Evolutionary conservation across 1,140 invertebrate species (phyloP).

Genomic region (Tetramorium simillimum): DNA sequence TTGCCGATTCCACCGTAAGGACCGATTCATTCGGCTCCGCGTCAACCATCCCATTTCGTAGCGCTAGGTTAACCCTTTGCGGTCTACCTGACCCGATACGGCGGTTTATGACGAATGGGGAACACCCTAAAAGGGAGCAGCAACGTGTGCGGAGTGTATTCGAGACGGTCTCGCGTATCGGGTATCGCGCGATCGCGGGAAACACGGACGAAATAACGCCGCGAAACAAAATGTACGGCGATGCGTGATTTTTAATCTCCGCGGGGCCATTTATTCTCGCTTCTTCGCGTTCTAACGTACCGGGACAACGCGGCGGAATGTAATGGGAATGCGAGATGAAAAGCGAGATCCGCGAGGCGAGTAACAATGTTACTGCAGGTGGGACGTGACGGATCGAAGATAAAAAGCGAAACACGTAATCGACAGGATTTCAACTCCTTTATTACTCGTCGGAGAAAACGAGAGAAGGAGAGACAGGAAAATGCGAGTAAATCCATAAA

Average conservation of each 20-base stretch:
- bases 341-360: constrained; percentile 7
- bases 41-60: constrained; percentile 28
- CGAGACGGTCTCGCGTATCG: not conserved
- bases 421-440: not conserved
- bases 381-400: constrained; percentile 20
- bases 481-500: not conserved
- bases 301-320: constrained; percentile 11
- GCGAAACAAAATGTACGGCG: constrained; percentile 4
- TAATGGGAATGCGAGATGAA: constrained; percentile 15
- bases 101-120: constrained; percentile 17
- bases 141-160: not conserved
- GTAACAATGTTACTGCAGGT: constrained; percentile 27
- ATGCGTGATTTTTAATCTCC: constrained; percentile 36
- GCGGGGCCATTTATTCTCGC: constrained; percentile 21
- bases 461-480: not conserved
- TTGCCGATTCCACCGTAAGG: constrained; percentile 58
- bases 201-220: not conserved
- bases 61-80: constrained; percentile 38
- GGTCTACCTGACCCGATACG: constrained; percentile 19
- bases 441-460: not conserved
- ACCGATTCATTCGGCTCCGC: constrained; percentile 30
- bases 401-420: constrained; percentile 6
- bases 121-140: not conserved
- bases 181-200: not conserved
- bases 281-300: constrained; percentile 12